These are phyloP conservation scores for Leptinotarsa defecta DNA, from an alignment of 1,140 invertebrate genomes.

Conservation along the genomic window DNA sequence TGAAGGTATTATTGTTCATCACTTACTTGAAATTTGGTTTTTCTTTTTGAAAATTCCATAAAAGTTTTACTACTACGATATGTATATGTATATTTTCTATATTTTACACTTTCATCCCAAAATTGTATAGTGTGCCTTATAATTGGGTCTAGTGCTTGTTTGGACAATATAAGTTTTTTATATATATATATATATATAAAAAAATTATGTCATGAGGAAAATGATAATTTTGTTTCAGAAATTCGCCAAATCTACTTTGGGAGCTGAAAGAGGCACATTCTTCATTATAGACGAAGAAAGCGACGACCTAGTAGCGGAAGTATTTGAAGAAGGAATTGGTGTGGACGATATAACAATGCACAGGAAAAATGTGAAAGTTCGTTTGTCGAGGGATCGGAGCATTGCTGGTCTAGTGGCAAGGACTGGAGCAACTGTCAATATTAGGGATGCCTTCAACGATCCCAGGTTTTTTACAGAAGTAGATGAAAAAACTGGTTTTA, in stretches of 20 bases:
- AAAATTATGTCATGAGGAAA: not conserved
- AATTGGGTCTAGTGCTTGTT: no score
- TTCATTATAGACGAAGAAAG: slow-evolving; percentile 59
- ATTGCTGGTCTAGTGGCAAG: slow-evolving; percentile 59
- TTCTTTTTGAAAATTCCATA: no score
- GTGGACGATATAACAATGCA: slow-evolving; percentile 49
- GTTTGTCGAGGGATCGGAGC: slow-evolving; percentile 56
- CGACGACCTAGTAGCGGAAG: slow-evolving; percentile 58
- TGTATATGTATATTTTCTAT: no score
- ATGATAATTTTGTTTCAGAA: slow-evolving; percentile 49
- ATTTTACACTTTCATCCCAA: no score
- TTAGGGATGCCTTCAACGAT: slow-evolving; percentile 60
- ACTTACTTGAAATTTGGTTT: no score
- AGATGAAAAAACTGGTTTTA: slow-evolving; percentile 58
- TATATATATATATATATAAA: no score
- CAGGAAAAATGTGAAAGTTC: slow-evolving; percentile 59
- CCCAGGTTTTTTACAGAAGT: slow-evolving; percentile 59
- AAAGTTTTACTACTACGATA: no score
- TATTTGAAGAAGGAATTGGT: slow-evolving; percentile 62
- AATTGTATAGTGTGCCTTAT: no score
- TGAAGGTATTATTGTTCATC: no score
- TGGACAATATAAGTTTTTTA: no score
- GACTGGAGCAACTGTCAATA: slow-evolving; percentile 57
- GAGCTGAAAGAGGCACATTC: slow-evolving; percentile 60
- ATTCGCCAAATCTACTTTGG: slow-evolving; percentile 60